A percentile compares a stretch with the other conserved stretches of the same genome.
These are phyloP conservation scores for Perccottus glenii DNA, from an alignment of 2,113 vertebrate species.

Conservation along the genomic window DNA sequence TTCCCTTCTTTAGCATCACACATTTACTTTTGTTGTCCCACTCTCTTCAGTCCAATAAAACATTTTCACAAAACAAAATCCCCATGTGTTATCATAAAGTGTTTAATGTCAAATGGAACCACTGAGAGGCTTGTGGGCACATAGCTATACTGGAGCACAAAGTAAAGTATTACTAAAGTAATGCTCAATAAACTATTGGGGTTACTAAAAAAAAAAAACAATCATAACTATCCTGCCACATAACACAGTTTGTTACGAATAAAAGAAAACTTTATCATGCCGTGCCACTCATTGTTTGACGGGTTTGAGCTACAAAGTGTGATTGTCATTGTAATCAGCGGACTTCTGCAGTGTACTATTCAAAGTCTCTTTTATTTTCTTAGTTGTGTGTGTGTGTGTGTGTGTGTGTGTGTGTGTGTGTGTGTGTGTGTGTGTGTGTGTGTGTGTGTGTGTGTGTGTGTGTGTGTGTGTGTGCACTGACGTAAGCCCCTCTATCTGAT, in stretches of 20 bases:
- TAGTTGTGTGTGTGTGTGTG: slow-evolving; percentile 10
- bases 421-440: slow-evolving; percentile 12
- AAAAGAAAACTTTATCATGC: background rate
- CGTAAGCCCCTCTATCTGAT: slow-evolving; percentile 81
- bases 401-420: slow-evolving; percentile 16
- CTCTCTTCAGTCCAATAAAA: slow-evolving; percentile 27
- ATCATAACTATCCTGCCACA: slow-evolving; percentile 16
- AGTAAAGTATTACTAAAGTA: background rate
- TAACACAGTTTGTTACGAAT: background rate
- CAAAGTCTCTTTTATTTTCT: slow-evolving; percentile 39
- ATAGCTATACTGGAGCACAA: too few relatives aligned
- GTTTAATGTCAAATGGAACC: too few relatives aligned
- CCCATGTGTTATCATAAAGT: too few relatives aligned
- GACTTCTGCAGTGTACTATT: slow-evolving; percentile 43
- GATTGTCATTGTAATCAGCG: slow-evolving; percentile 20
- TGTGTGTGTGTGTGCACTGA: slow-evolving; percentile 52
- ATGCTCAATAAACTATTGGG: slow-evolving; percentile 27
- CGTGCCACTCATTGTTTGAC: slow-evolving; percentile 7
- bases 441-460: slow-evolving; percentile 14
- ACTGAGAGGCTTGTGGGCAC: too few relatives aligned
- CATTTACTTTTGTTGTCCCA: slow-evolving; percentile 47
- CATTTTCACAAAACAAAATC: slow-evolving; percentile 25
- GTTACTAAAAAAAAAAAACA: slow-evolving; percentile 27
- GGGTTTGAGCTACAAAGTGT: slow-evolving; percentile 8
- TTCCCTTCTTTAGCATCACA: slow-evolving; percentile 34